A percentile compares a stretch with the other conserved stretches of the same genome.
These are phyloP conservation scores for Aplodontia rufa DNA, from an alignment of 2,113 vertebrate genomes.

Conservation along the genomic window DNA sequence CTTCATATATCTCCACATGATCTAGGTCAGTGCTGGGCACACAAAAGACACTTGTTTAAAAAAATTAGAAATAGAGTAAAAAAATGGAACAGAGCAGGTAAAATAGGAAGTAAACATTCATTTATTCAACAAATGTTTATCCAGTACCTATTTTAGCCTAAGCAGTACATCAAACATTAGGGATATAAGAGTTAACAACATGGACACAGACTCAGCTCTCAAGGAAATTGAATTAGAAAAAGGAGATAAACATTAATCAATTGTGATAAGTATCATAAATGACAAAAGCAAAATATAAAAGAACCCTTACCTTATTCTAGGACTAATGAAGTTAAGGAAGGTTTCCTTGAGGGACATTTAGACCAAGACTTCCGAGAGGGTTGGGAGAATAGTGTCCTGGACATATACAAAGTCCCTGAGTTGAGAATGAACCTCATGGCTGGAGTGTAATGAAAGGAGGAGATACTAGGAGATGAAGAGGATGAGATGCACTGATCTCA, in stretches of 20 bases:
- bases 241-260: neutral
- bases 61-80: neutral
- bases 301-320: neutral
- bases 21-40: neutral
- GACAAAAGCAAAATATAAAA: neutral
- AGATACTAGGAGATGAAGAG: neutral
- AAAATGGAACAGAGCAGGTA: neutral
- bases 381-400: neutral
- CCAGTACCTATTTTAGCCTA: neutral
- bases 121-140: neutral
- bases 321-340: neutral
- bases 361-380: neutral
- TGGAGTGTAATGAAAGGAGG: too few species aligned
- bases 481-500: neutral
- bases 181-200: neutral
- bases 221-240: neutral
- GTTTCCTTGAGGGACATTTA: neutral
- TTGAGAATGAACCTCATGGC: neutral
- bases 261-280: neutral
- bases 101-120: neutral
- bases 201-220: neutral
- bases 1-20: neutral
- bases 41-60: neutral
- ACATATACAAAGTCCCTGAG: neutral
- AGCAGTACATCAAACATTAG: neutral